phyloP scores from a whole-genome alignment of 2,888 invertebrate species.

The Arrhopalites spinosus region DNA sequence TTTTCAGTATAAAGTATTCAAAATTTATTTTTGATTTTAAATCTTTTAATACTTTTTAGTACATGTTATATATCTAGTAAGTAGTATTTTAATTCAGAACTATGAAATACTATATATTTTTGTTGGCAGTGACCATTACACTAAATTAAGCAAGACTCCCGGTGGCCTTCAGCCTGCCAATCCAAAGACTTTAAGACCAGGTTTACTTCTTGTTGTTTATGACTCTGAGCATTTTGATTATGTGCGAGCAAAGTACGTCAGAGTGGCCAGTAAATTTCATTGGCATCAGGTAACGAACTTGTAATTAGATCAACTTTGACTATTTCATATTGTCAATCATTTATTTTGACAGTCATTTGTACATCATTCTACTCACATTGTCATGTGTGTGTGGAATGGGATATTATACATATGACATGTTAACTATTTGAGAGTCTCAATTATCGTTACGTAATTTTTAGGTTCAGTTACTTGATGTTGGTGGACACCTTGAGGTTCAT shows the following conservation, averaged over 20 bases:
- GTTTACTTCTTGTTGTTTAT: slow-evolving; percentile 21
- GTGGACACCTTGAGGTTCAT: slow-evolving; percentile 7
- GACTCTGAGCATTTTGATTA: slow-evolving; percentile 11
- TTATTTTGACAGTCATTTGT: too few relatives aligned
- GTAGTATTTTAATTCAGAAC: too few relatives aligned
- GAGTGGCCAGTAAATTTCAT: slow-evolving; percentile 5
- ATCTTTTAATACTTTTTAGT: background rate
- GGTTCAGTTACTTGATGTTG: slow-evolving; percentile 32
- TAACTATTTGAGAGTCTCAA: too few relatives aligned
- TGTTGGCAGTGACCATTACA: slow-evolving; percentile 1
- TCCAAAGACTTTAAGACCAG: slow-evolving; percentile 4
- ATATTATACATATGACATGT: too few relatives aligned
- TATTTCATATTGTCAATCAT: too few relatives aligned
- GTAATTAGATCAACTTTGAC: background rate
- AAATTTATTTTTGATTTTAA: background rate
- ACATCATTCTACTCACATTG: too few relatives aligned
- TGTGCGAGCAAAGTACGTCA: slow-evolving; percentile 9
- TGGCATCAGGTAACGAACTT: slow-evolving; percentile 17
- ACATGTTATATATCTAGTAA: too few relatives aligned
- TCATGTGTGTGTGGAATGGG: too few relatives aligned
- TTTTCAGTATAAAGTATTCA: too few relatives aligned
- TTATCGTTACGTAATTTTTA: background rate
- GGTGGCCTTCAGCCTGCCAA: slow-evolving; percentile 6
- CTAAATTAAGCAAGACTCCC: background rate
- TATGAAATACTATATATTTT: slow-evolving; percentile 1